Conservation (phyloP, 2,888 invertebrate species). For the Melinopterus prodromus region DNA sequence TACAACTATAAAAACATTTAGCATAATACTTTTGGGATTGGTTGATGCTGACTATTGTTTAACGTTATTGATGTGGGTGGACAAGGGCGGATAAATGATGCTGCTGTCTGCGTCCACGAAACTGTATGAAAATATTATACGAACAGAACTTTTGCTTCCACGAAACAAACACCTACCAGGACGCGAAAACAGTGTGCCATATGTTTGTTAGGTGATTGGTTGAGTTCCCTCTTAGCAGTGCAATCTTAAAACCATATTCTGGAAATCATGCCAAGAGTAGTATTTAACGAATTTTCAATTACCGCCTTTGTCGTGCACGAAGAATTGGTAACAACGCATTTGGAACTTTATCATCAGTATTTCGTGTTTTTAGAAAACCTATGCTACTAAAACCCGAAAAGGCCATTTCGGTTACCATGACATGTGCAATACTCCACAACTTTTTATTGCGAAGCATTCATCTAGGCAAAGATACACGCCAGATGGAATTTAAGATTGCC, state of each 20-base stretch:
- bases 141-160: background rate
- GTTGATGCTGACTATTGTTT: background rate
- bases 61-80: background rate
- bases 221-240: background rate
- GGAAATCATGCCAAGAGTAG: constrained; percentile 4
- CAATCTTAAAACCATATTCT: background rate
- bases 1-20: constrained; percentile 6
- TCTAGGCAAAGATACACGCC: too few relatives aligned
- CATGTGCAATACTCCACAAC: too few relatives aligned
- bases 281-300: background rate
- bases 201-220: too few relatives aligned
- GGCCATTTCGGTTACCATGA: too few relatives aligned
- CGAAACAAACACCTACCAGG: background rate
- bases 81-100: background rate
- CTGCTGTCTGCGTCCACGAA: background rate
- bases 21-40: background rate
- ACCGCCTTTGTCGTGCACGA: background rate
- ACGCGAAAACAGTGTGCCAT: too few relatives aligned
- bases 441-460: too few relatives aligned
- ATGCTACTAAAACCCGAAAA: too few relatives aligned
- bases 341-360: too few relatives aligned
- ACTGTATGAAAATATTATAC: constrained; percentile 1
- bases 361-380: too few relatives aligned
- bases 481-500: too few relatives aligned
- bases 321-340: background rate